Percentiles rank a stretch among this genome's conserved stretches.
phyloP scores from a whole-genome alignment of 1,140 invertebrate genomes.

The Nomia melanderi region DNA sequence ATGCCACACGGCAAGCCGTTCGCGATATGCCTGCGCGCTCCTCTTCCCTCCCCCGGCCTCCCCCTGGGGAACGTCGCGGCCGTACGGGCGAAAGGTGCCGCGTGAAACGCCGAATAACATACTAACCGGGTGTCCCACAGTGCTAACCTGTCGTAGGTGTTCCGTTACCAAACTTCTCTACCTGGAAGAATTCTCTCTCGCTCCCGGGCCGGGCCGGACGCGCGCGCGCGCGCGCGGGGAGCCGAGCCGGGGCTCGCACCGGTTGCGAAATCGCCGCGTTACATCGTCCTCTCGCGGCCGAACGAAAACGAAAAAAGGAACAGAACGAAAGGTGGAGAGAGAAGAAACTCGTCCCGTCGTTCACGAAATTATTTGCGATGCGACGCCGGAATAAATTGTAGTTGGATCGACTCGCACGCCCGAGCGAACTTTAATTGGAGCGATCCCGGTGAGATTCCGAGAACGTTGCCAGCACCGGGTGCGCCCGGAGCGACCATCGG shows the following conservation, averaged over 20 bases:
- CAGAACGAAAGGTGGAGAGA: no score
- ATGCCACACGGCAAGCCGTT: constrained; percentile 66
- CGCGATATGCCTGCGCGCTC: constrained; percentile 50
- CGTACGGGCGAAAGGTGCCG: constrained; percentile 66
- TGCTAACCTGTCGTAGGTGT: constrained; percentile 54
- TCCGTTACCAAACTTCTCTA: constrained; percentile 26
- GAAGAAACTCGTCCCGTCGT: constrained; percentile 3
- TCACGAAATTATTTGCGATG: neutral
- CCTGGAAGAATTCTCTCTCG: neutral
- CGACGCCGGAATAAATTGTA: neutral
- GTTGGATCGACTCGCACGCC: constrained; percentile 3
- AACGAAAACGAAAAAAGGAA: neutral
- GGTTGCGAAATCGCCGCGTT: constrained; percentile 5
- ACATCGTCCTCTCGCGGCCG: neutral
- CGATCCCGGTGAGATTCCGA: neutral
- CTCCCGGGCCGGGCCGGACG: no score
- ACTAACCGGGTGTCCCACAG: constrained; percentile 62
- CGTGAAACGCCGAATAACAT: constrained; percentile 66
- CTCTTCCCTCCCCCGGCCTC: no score
- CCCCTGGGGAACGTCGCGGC: no score
- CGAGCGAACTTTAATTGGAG: constrained; percentile 23
- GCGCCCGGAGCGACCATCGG: neutral
- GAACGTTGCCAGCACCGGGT: neutral
- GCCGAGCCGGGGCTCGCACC: neutral
- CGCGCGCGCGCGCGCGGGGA: no score